Base-by-base conservation (phyloP, 2,888 invertebrate species). In the Lithophane ornitopus region DNA sequence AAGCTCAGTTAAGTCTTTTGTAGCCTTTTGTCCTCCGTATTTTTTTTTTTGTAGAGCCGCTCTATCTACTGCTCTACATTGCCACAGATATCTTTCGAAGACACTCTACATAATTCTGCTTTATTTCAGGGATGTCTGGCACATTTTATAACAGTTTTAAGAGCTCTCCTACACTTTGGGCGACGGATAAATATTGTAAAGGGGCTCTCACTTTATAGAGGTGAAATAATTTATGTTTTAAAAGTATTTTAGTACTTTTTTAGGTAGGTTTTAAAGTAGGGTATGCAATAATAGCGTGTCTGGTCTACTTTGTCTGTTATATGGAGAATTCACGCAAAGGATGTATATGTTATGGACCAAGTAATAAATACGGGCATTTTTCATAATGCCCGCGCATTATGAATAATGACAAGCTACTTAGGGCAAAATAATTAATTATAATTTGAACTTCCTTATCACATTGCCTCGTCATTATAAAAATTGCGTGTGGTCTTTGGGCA, bases 81-180 rank as follows among this genome's bases (percentile, higher is more conserved):
- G 56, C n/a, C 58, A 49, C 12, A 56, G 34, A 74, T 67, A 76
- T 69, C 78, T 73, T 63, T 61, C 19, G 1, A 61, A 67, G 69
- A 62, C 52, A 74, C 46, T 76, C 56, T 85, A 69, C 70, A 82
- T 85, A 85, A 83, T 83, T 71, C 22, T 58, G 4, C 28, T 83
- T 46, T 54, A 85, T 69, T 63, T 58, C 52, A 68, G n/a, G n/a
- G 46, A 46, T 69, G 58, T 69, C 85, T 74, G 68, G 58, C 61
- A 74, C 49, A 59, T 83, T 85, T 77, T 82, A 78, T 49, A 78
- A 74, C 85, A 74, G 70, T 78, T 83, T 77, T 74, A 71, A 82
- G 83, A 85, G 65, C 70, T 70, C 68, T 61, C 12, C 12, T n/a
- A 39, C 16, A 56, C 19, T 70, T 82, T 49, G 28, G 44, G 9